Percentiles rank a stretch among this genome's conserved stretches.
These are phyloP conservation scores for Coecobrya sp. DNA, from an alignment of 2,888 invertebrate genomes.

Conservation along the genomic window DNA sequence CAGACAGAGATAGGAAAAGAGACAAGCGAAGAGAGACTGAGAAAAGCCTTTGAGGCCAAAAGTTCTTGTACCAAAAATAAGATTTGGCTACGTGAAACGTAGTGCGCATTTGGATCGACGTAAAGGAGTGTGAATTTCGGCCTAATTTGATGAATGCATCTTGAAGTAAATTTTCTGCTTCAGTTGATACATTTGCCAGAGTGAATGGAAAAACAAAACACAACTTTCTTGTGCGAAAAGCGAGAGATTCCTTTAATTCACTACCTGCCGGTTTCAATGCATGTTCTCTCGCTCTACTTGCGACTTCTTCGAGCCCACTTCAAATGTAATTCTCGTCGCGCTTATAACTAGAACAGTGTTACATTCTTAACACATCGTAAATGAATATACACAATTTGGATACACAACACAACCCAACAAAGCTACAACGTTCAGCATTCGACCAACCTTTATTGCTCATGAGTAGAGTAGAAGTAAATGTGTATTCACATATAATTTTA, in stretches of 20 bases:
- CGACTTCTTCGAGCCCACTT: slow-evolving; percentile 10
- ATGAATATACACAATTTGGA: too few relatives aligned
- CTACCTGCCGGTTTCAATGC: slow-evolving; percentile 75
- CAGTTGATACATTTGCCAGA: slow-evolving; percentile 60
- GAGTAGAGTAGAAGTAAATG: not conserved
- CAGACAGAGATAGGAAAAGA: not conserved
- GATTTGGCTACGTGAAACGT: not conserved
- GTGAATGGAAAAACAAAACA: slow-evolving; percentile 70
- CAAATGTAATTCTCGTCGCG: not conserved
- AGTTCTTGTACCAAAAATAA: not conserved
- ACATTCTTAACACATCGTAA: slow-evolving; percentile 6
- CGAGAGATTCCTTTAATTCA: slow-evolving; percentile 68
- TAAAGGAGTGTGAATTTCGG: slow-evolving; percentile 73
- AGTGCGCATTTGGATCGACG: slow-evolving; percentile 55
- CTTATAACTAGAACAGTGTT: slow-evolving; percentile 11
- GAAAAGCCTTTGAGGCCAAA: slow-evolving; percentile 10
- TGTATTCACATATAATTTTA: too few relatives aligned
- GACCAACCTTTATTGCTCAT: slow-evolving; percentile 5
- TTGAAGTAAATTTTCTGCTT: slow-evolving; percentile 76
- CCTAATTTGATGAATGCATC: slow-evolving; percentile 80
- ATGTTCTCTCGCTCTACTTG: slow-evolving; percentile 77
- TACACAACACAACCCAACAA: too few relatives aligned
- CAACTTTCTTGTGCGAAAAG: slow-evolving; percentile 14
- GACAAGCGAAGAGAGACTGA: not conserved
- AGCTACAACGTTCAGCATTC: too few relatives aligned